Conservation (phyloP, 1,140 invertebrate species). For the Steinernema feltiae region DNA sequence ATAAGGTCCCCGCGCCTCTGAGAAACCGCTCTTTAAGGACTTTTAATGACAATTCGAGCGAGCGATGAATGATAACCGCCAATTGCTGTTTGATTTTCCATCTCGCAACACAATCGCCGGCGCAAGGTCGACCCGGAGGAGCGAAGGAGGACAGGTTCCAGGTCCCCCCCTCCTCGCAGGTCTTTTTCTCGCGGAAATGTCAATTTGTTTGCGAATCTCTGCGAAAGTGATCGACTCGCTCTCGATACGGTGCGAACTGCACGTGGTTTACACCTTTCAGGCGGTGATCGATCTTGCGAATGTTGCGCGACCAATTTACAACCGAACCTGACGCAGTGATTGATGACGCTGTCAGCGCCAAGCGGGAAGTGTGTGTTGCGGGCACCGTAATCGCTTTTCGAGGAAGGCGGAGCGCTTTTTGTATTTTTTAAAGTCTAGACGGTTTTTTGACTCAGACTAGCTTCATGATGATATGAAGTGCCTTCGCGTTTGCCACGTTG, state of each 20-base stretch:
- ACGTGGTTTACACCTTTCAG: slow-evolving; percentile 9
- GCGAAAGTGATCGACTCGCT: neutral
- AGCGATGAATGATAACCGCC: neutral
- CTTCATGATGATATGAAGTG: no score
- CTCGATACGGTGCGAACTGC: neutral
- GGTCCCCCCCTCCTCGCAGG: neutral
- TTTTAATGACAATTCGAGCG: neutral
- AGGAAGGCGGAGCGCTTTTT: no score
- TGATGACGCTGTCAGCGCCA: neutral
- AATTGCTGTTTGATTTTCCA: neutral
- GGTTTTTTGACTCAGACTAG: no score
- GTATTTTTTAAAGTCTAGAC: no score
- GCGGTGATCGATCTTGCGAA: neutral
- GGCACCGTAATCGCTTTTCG: no score
- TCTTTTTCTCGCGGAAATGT: neutral
- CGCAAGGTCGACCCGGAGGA: neutral
- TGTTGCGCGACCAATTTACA: neutral
- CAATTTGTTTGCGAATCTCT: neutral
- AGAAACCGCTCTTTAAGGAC: no score
- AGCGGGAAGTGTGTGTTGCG: neutral
- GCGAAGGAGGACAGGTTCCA: neutral
- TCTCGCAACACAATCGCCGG: neutral
- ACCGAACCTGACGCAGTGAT: neutral
- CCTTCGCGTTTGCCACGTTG: no score
- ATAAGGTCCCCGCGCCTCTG: neutral